These are phyloP conservation scores for Indicator maculatus DNA, from an alignment of 2,113 vertebrate genomes.

Conservation along the genomic window DNA sequence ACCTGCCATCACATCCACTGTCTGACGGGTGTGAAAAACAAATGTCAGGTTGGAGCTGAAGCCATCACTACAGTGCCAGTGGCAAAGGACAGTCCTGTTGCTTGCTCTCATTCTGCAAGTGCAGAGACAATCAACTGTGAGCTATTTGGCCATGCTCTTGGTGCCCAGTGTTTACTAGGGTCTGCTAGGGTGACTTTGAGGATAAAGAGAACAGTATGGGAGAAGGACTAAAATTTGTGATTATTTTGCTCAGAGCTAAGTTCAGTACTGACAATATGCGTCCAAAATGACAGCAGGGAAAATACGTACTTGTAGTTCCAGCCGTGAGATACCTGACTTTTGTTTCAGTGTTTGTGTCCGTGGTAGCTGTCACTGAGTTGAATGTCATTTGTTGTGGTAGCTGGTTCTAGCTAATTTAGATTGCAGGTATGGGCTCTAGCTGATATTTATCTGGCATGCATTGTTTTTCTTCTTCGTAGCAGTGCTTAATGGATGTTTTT, in stretches of 20 bases:
- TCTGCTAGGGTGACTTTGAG: not conserved
- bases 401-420: not conserved
- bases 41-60: not conserved
- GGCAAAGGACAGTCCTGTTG: not conserved
- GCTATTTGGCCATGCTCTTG: not conserved
- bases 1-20: not conserved
- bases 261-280: not conserved
- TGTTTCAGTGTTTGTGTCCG: not conserved
- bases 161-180: not conserved
- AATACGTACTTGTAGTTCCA: not conserved
- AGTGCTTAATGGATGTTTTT: not conserved
- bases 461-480: not conserved
- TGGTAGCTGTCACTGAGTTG: not conserved
- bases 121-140: not conserved
- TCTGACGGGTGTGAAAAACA: not conserved
- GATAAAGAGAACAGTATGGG: not conserved
- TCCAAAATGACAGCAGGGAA: not conserved
- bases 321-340: not conserved
- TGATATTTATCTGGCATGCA: not conserved
- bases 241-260: not conserved
- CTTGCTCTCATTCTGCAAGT: rapidly evolving
- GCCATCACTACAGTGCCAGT: not conserved
- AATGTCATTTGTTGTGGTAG: not conserved
- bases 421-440: not conserved
- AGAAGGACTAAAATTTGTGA: not conserved